Percentiles rank a stretch among this genome's conserved stretches.
These are phyloP conservation scores for Protobothrops flavoviridis DNA, from an alignment of 2,113 vertebrate genomes.

Conservation along the genomic window DNA sequence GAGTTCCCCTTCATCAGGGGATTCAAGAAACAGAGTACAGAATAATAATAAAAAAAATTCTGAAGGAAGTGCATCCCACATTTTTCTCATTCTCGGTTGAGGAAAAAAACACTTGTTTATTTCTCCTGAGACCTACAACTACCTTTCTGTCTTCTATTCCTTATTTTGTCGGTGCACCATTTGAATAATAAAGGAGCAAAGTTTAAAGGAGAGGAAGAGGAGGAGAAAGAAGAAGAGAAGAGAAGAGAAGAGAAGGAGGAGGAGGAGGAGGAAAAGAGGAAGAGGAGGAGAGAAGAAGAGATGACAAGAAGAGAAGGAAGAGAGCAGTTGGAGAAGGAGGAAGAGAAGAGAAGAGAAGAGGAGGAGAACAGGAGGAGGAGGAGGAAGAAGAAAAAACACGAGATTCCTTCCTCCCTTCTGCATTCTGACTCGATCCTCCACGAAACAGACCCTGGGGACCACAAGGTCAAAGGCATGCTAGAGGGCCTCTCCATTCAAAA, in stretches of 20 bases:
- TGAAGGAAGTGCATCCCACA: background rate
- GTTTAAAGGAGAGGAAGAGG: background rate
- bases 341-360: background rate
- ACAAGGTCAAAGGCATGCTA: conserved; percentile 19
- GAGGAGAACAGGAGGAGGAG: background rate
- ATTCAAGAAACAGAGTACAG: background rate
- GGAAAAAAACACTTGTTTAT: background rate
- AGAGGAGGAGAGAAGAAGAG: background rate
- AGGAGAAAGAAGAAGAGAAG: background rate
- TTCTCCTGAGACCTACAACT: background rate
- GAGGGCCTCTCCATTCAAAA: background rate
- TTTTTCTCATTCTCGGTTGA: background rate
- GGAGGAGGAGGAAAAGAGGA: background rate
- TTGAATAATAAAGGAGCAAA: background rate
- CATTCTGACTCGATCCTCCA: background rate
- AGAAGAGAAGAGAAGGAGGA: background rate
- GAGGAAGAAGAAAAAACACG: background rate
- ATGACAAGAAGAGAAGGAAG: no score
- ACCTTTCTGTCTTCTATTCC: background rate
- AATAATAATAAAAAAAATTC: background rate
- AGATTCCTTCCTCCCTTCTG: background rate
- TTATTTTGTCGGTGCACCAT: background rate
- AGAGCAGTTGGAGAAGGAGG: no score
- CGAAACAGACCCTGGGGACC: background rate
- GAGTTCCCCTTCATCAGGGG: background rate